Base-by-base conservation (phyloP, 2,888 invertebrate species). In the Nycteola revayana region DNA sequence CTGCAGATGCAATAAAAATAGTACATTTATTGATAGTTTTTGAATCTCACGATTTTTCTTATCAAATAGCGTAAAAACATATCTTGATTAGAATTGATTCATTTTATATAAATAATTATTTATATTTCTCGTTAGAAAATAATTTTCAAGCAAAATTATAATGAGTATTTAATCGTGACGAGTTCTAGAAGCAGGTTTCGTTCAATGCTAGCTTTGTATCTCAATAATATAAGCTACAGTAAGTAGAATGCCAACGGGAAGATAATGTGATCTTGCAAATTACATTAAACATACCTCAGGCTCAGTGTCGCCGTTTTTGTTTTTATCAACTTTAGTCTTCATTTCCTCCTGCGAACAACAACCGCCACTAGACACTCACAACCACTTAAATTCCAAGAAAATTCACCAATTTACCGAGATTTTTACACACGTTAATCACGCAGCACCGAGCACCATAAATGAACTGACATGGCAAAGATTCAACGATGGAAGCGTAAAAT, bases 281-380 rank as follows among this genome's bases (percentile, higher is more conserved):
- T 55, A 56, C 37, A 62, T 44, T 60, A 69, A 69, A 75, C 90
- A 87, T 57, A 91, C 91, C 89, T 91, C 91, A 24, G 82, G 66
- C 64, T 90, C 90, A 63, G 75, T 82, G 54, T 90, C 91, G 49
- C 88, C 90, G 69, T 78, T 79, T 62, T 89, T 90, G 60, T 85
- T 90, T 71, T 90, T 90, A 60, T 90, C 90, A 53, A 80, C 76
- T 87, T 91, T 91, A 63, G 82, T 90, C 88, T 91, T 91, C 83
- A 90, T 86, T 68, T 83, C 90, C 86, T 90, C 83, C 79, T 88
- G 86, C 49, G 73, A 80, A 80, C 66, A 81, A 80, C 67, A 65
- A 64, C 63, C 64, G 59, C 51, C 80, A 81, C 81, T 75, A 51
- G 75, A 79, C 74, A 67, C 54, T 68, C 81, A 83, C 82, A 71